A percentile compares a stretch with the other conserved stretches of the same genome.
Evolutionary conservation across 2,888 invertebrate species (phyloP).

Genomic region (Leptothorax acervorum): DNA sequence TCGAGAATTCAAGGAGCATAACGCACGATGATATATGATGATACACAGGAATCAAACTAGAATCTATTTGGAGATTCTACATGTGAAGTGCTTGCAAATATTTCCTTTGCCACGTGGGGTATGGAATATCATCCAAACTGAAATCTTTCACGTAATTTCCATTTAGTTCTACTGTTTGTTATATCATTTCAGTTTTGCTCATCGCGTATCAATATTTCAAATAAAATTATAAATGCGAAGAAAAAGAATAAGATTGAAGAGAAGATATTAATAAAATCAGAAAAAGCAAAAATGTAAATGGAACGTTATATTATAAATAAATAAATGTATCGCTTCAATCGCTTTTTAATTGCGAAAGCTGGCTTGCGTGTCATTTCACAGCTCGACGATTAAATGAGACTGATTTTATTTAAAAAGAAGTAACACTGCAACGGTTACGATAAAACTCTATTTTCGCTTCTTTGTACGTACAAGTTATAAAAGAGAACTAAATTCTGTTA

Average conservation of each 20-base stretch:
- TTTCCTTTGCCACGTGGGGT: neutral
- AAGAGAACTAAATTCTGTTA: neutral
- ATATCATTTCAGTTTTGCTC: neutral
- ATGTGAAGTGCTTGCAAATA: neutral
- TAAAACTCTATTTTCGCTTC: neutral
- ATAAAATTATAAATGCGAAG: neutral
- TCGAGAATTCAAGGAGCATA: neutral
- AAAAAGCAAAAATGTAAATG: neutral
- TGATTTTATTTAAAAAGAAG: slow-evolving; percentile 10
- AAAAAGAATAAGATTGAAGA: neutral
- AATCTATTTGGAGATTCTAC: neutral
- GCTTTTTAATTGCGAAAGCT: neutral
- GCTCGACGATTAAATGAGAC: neutral
- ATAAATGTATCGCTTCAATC: neutral
- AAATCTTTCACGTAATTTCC: neutral
- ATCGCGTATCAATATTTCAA: neutral
- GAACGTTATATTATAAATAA: neutral
- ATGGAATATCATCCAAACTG: neutral
- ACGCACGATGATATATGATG: neutral
- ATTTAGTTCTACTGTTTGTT: neutral
- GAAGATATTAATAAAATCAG: neutral
- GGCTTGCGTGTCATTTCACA: neutral
- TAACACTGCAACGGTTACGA: neutral
- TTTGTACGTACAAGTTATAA: neutral
- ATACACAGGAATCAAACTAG: neutral